Conservation (phyloP, 2,797 vertebrate species). For the Alcedo quadribrachys region DNA sequence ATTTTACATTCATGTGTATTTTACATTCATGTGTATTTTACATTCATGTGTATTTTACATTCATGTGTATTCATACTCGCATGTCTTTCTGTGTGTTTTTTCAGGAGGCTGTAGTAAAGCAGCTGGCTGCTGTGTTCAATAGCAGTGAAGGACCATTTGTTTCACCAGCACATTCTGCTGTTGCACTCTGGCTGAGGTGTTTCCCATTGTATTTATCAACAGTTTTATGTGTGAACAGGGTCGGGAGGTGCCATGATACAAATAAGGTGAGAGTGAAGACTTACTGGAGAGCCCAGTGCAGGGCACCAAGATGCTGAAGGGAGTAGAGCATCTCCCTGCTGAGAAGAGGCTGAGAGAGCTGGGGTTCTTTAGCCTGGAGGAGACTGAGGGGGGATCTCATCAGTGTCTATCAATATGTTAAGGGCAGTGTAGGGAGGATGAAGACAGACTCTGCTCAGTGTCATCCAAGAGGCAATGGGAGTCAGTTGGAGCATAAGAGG, state of each 20-base stretch:
- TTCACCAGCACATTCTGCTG: neutral
- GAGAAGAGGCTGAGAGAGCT: no score
- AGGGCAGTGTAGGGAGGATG: no score
- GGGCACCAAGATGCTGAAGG: no score
- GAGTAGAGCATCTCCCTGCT: no score
- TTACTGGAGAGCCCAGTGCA: no score
- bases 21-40: neutral
- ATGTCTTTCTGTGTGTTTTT: neutral
- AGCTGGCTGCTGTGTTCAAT: neutral
- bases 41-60: neutral
- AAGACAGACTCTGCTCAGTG: no score
- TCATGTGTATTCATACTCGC: no score
- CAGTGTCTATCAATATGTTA: no score
- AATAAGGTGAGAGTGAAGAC: neutral
- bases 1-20: neutral
- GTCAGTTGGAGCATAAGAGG: no score
- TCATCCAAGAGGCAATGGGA: no score
- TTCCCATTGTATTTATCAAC: neutral
- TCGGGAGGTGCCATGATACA: neutral
- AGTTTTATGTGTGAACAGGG: accelerated
- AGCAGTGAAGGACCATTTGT: accelerated
- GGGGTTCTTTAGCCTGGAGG: no score
- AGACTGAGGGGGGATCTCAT: no score
- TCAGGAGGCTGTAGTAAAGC: neutral
- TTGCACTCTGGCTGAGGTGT: accelerated